Percentiles rank a stretch among this genome's conserved stretches.
Conservation (phyloP, 2,888 invertebrate genomes). For the Nymphalis c-album region DNA sequence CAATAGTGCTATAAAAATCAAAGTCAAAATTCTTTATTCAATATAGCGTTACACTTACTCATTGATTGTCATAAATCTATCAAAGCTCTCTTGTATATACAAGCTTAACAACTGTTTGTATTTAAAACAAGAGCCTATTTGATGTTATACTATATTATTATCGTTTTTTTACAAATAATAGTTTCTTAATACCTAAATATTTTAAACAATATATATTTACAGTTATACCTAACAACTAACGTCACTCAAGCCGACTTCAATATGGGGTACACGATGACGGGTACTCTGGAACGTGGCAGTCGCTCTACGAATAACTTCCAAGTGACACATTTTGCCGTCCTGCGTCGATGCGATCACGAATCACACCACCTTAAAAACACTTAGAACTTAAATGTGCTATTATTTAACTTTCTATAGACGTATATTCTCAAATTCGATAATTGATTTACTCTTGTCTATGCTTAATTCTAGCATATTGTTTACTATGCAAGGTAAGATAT, state of each 20-base stretch:
- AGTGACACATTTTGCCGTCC: conserved; percentile 93
- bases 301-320: conserved; percentile 89
- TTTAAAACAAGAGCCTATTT: no score
- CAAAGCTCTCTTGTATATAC: no score
- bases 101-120: no score
- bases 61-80: no score
- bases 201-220: conserved; percentile 42
- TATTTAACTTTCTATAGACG: no score
- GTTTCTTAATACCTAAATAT: not conserved
- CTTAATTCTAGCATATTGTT: conserved; percentile 1
- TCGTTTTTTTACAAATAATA: no score
- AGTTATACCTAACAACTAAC: conserved; percentile 91
- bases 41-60: no score
- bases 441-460: not conserved
- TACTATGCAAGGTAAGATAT: not conserved
- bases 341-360: conserved; percentile 88
- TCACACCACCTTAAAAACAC: conserved; percentile 74
- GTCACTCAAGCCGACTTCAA: conserved; percentile 93
- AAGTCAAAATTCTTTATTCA: no score
- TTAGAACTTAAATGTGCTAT: conserved; percentile 41
- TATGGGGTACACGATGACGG: conserved; percentile 94
- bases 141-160: no score
- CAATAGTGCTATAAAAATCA: no score
- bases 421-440: not conserved
- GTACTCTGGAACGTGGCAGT: conserved; percentile 90